These are phyloP conservation scores for Ectemnius continuus DNA, from an alignment of 2,888 invertebrate species.

Conservation along the genomic window DNA sequence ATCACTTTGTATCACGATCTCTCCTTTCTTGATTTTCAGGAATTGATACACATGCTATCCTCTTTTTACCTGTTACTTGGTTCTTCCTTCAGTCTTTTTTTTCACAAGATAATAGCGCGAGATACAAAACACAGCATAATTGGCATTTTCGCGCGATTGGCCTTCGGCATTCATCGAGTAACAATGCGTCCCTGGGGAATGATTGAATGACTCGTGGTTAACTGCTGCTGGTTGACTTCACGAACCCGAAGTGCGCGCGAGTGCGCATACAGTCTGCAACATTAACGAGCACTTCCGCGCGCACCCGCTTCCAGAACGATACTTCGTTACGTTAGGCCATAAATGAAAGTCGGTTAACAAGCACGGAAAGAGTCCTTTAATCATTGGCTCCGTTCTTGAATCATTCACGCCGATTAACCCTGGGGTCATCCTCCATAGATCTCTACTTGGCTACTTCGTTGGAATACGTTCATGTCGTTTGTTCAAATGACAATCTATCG, in stretches of 20 bases:
- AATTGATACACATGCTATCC: not conserved
- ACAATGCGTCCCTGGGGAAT: slow-evolving; percentile 7
- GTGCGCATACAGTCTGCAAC: slow-evolving; percentile 11
- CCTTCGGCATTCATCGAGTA: not conserved
- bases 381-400: slow-evolving; percentile 18
- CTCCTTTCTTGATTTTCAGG: not conserved
- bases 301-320: not conserved
- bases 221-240: not conserved
- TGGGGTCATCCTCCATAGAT: too few species aligned
- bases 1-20: not conserved
- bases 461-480: slow-evolving; percentile 10
- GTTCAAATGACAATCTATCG: too few species aligned
- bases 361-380: slow-evolving; percentile 25
- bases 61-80: not conserved
- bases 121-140: too few species aligned
- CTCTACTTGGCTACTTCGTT: not conserved
- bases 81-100: not conserved
- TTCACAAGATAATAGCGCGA: not conserved
- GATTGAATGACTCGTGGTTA: slow-evolving; percentile 9
- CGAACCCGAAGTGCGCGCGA: not conserved
- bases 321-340: slow-evolving; percentile 9
- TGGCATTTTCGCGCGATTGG: not conserved
- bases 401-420: slow-evolving; percentile 6
- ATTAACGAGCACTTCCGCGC: slow-evolving; percentile 11
- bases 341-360: slow-evolving; percentile 23